A percentile compares a stretch with the other conserved stretches of the same genome.
phyloP scores from a whole-genome alignment of 2,888 invertebrate genomes.

The Acleris sparsana region DNA sequence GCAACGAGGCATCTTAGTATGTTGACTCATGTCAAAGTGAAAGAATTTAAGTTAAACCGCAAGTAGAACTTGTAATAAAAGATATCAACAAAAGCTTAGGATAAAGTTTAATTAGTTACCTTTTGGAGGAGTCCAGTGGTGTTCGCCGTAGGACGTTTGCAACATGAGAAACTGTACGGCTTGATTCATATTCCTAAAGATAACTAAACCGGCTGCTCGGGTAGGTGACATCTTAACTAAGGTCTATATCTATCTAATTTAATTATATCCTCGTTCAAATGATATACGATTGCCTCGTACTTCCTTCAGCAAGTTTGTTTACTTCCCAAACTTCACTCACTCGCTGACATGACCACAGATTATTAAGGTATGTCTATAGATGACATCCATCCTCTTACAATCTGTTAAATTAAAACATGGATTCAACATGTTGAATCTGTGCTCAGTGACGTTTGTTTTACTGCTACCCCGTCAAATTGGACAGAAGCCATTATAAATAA shows the following conservation, averaged over 20 bases:
- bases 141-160: slow-evolving; percentile 92
- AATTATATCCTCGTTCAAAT: not conserved
- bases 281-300: too few species aligned
- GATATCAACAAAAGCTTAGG: not conserved
- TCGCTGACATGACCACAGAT: too few species aligned
- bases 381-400: not conserved
- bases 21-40: too few species aligned
- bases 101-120: slow-evolving; percentile 73
- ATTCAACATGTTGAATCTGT: too few species aligned
- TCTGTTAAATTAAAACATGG: too few species aligned
- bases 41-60: not conserved
- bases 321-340: not conserved
- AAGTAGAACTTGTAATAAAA: not conserved
- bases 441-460: slow-evolving; percentile 15
- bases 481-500: too few species aligned
- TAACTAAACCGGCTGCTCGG: slow-evolving; percentile 92
- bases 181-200: slow-evolving; percentile 87
- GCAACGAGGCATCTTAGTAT: too few species aligned
- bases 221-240: slow-evolving; percentile 60
- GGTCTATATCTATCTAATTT: not conserved
- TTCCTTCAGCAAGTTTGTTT: not conserved
- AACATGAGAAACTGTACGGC: slow-evolving; percentile 90
- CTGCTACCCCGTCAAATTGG: too few species aligned
- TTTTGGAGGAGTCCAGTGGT: slow-evolving; percentile 98
- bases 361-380: too few species aligned